These are phyloP conservation scores for Argentina silus DNA, from an alignment of 2,797 vertebrate genomes.

Conservation along the genomic window DNA sequence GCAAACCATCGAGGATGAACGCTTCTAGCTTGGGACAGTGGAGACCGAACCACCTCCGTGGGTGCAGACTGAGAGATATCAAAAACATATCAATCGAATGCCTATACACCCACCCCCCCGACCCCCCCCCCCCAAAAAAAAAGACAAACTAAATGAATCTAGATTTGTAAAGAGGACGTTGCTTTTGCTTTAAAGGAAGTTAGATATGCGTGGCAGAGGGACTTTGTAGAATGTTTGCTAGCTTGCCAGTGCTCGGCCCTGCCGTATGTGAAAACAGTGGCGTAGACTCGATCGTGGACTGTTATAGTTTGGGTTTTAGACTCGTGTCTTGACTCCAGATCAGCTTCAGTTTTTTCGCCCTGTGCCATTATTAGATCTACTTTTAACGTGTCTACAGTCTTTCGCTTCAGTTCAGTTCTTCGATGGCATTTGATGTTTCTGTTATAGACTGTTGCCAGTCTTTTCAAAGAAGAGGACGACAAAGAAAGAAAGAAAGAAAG, in stretches of 20 bases:
- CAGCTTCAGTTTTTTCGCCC: constrained; percentile 69
- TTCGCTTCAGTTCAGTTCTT: constrained; percentile 73
- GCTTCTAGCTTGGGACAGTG: background rate
- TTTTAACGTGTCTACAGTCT: constrained; percentile 76
- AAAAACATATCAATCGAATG: constrained; percentile 83
- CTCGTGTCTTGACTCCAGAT: constrained; percentile 46
- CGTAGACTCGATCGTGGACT: constrained; percentile 78
- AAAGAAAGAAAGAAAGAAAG: constrained; percentile 58
- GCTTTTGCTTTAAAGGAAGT: constrained; percentile 54
- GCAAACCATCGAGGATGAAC: background rate
- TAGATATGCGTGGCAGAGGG: constrained; percentile 68
- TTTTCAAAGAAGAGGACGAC: constrained; percentile 55
- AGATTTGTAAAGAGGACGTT: constrained; percentile 69
- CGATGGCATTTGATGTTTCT: constrained; percentile 60
- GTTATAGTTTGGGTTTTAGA: constrained; percentile 79
- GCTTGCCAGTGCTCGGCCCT: constrained; percentile 68
- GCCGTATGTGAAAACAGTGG: constrained; percentile 78
- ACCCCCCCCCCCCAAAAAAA: constrained; percentile 42
- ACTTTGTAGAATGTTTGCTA: constrained; percentile 41
- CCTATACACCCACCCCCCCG: constrained; percentile 39
- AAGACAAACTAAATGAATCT: constrained; percentile 53
- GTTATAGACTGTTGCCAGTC: constrained; percentile 51
- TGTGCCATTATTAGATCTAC: constrained; percentile 66
- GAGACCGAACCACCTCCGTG: constrained; percentile 49
- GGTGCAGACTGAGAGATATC: constrained; percentile 63